Conservation (phyloP, 2,888 invertebrate genomes). For the Epiblema foenella region DNA sequence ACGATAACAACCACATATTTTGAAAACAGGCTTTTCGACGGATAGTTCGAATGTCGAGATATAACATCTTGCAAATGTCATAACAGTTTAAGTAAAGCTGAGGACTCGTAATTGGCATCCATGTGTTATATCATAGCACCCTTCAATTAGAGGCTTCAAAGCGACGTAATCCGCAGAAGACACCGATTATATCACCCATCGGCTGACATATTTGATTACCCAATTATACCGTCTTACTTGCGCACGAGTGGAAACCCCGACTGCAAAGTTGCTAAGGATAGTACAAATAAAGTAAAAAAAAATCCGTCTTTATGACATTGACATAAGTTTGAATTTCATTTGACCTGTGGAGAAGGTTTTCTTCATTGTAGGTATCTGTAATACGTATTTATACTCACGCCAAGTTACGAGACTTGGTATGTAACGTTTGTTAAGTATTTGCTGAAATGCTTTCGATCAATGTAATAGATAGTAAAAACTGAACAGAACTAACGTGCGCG, state of each 20-base stretch:
- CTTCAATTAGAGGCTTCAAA: constrained; percentile 23
- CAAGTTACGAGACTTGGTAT: constrained; percentile 35
- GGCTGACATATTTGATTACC: constrained; percentile 48
- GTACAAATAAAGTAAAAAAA: not conserved
- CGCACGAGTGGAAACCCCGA: constrained; percentile 39
- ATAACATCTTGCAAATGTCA: not conserved
- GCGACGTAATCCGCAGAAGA: constrained; percentile 33
- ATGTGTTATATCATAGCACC: constrained; percentile 21
- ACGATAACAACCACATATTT: too few relatives aligned
- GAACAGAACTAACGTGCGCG: not conserved
- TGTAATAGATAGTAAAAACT: constrained; percentile 17
- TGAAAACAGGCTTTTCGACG: too few relatives aligned
- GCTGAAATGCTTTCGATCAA: constrained; percentile 17
- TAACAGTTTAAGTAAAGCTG: not conserved
- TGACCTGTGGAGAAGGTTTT: too few relatives aligned
- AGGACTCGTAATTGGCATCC: constrained; percentile 1
- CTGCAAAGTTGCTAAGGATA: constrained; percentile 30
- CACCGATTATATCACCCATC: constrained; percentile 50
- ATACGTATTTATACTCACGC: constrained; percentile 37
- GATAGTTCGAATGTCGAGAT: not conserved
- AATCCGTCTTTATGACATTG: too few relatives aligned
- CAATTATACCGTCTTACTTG: constrained; percentile 45
- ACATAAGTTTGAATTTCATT: too few relatives aligned
- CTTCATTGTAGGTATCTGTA: too few relatives aligned
- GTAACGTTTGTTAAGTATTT: constrained; percentile 19